Conservation (phyloP, 2,797 vertebrate genomes). For the Harpagifer antarcticus region DNA sequence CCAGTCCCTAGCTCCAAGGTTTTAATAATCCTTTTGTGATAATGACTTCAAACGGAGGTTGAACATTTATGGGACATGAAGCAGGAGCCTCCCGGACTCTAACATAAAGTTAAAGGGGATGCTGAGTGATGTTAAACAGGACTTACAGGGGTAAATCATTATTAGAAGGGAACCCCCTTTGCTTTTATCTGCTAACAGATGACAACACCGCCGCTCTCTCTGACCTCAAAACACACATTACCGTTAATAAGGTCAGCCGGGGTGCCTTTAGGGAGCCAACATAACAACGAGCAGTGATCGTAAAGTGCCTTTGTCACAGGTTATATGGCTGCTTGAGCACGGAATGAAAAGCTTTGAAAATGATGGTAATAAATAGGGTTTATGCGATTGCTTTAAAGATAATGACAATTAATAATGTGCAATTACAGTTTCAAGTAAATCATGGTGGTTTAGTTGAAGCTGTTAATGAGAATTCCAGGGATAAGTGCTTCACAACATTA, state of each 20-base stretch:
- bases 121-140: slow-evolving; percentile 49
- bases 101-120: slow-evolving; percentile 27
- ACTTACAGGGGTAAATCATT: slow-evolving; percentile 55
- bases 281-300: slow-evolving; percentile 22
- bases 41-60: slow-evolving; percentile 49
- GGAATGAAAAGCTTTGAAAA: slow-evolving; percentile 1
- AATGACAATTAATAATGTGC: neutral
- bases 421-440: slow-evolving; percentile 15
- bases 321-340: slow-evolving; percentile 18
- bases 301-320: slow-evolving; percentile 32
- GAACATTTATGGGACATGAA: slow-evolving; percentile 44
- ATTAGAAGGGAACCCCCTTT: slow-evolving; percentile 44
- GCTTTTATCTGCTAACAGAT: slow-evolving; percentile 65
- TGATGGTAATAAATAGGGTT: slow-evolving; percentile 1
- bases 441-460: slow-evolving; percentile 22
- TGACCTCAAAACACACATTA: slow-evolving; percentile 72
- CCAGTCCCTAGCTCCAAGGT: slow-evolving; percentile 9
- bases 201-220: slow-evolving; percentile 51
- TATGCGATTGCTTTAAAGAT: slow-evolving; percentile 24
- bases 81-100: slow-evolving; percentile 33
- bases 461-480: slow-evolving; percentile 14
- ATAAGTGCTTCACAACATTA: slow-evolving; percentile 27
- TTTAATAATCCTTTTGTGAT: slow-evolving; percentile 38
- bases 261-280: slow-evolving; percentile 27
- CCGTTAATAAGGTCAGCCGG: slow-evolving; percentile 57